phyloP scores from a whole-genome alignment of 2,113 vertebrate genomes.

The Ciconia stormi region DNA sequence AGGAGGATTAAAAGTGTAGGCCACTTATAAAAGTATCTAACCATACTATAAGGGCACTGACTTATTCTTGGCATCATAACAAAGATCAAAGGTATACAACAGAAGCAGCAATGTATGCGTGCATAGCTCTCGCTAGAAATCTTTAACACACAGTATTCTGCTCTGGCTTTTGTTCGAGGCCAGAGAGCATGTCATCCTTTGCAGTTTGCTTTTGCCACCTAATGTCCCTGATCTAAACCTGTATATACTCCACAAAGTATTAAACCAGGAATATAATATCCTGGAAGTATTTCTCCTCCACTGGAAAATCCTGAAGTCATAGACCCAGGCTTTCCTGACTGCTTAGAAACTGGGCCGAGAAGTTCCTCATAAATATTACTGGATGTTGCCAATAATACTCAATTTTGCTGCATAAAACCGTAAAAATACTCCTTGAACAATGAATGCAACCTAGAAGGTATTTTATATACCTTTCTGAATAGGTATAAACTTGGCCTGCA shows the following conservation, averaged over 20 bases:
- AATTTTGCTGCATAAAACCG: neutral
- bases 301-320: neutral
- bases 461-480: neutral
- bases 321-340: neutral
- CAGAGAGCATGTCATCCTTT: neutral
- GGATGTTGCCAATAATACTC: neutral
- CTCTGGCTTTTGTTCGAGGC: neutral
- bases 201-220: neutral
- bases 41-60: neutral
- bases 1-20: neutral
- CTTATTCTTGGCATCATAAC: neutral
- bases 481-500: neutral
- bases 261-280: neutral
- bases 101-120: neutral
- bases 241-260: neutral
- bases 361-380: neutral
- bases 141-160: neutral
- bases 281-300: neutral
- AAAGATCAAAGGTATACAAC: neutral
- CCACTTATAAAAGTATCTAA: neutral
- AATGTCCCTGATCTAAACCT: neutral
- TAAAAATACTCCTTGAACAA: neutral
- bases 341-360: neutral
- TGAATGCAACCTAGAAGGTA: neutral
- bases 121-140: neutral